Evolutionary conservation across 2,113 vertebrate species (phyloP), one percentile per base, ranked within the genome.

Genomic region (Sphaerodactylus townsendi): DNA sequence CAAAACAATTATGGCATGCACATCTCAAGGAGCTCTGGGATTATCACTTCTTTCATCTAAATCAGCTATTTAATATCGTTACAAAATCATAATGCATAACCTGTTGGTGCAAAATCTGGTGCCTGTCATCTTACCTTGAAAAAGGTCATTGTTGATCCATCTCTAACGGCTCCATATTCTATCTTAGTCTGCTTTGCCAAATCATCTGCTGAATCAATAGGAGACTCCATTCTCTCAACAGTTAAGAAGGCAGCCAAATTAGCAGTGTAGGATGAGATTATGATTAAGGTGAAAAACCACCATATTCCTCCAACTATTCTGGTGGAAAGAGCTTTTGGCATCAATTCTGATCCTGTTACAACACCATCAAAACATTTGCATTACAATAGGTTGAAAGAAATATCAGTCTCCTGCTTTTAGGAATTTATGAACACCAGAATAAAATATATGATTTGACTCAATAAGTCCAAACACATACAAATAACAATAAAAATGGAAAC

Each of bases 261-360:
- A 91, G 99, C 99, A 75, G 99, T 99, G 83, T 99, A 99, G 71
- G 99, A 99, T 84, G 99, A 99, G 93, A 99, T 98, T 93, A 99
- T 98, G 95, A 99, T 99, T 92, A 99, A 91, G 41, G 98, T 99
- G 93, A 99, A 99, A 96, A 99, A 99, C 98, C 99, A 99, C 99
- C 99, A 99, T 94, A 99, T 99, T 85, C 98, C 99, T 92, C 98
- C 98, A 74, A 99, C 98, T 94, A 99, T 99, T 95, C 99, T 97
- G 70, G 99, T 99, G 19, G 99, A 99, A 86, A 99, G 97, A 89
- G 99, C 99, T 96, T 98, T 99, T 79, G 99, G 99, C 99, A 99
- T 99, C 94, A 99, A 95, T 93, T 99, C 99, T 75, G 99, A 99
- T 90, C 99, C 99, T 99, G 95, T 93, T 89, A 88, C 68, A 87